phyloP scores from a whole-genome alignment of 2,888 invertebrate genomes.

The Chaetoderma sp. region DNA sequence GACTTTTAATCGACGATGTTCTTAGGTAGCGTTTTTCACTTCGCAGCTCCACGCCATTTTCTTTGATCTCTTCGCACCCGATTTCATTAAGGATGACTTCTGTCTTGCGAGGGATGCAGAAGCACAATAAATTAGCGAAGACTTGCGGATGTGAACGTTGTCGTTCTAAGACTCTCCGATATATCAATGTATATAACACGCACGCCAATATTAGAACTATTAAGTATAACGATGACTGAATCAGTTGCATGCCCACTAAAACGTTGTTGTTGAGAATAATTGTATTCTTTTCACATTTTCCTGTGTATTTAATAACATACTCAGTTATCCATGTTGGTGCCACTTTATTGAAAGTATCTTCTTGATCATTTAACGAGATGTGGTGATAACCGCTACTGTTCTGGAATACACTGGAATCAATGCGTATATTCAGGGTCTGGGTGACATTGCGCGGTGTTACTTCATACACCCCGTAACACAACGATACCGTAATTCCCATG shows the following conservation, averaged over 20 bases:
- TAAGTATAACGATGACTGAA: conserved; percentile 59
- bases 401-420: background rate
- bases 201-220: conserved; percentile 63
- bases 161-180: background rate
- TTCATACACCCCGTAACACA: conserved; percentile 42
- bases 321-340: background rate
- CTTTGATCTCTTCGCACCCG: background rate
- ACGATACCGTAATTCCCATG: conserved; percentile 43
- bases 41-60: too few relatives aligned
- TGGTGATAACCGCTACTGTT: background rate
- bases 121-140: background rate
- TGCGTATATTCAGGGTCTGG: background rate
- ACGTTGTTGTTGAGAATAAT: conserved; percentile 44
- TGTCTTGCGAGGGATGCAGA: background rate
- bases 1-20: background rate
- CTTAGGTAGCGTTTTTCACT: background rate
- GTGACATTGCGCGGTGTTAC: background rate
- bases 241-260: conserved; percentile 53
- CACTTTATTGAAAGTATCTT: background rate
- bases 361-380: too few relatives aligned
- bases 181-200: conserved; percentile 62
- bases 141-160: background rate
- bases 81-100: background rate
- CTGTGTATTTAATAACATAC: background rate
- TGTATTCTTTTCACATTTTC: conserved; percentile 42